Percentiles rank a stretch among this genome's conserved stretches.
Conservation (phyloP, 2,888 invertebrate species). For the Pachliopta kotzebuea region DNA sequence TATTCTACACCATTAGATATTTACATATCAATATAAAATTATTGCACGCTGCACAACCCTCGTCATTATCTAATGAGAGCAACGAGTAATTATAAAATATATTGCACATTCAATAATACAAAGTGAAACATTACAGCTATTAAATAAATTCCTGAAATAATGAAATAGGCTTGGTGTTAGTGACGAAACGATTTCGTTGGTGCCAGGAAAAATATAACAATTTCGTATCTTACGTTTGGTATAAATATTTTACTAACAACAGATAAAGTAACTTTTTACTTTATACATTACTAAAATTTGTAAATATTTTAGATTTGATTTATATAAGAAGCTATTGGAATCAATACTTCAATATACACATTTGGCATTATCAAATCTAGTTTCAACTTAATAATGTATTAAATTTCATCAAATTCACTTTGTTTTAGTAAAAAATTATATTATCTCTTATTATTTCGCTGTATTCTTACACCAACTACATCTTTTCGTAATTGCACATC, state of each 20-base stretch:
- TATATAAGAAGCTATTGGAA: background rate
- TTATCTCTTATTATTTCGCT: background rate
- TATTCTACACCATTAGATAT: slow-evolving; percentile 27
- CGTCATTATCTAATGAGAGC: slow-evolving; percentile 14
- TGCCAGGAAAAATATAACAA: slow-evolving; percentile 2
- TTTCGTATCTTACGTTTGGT: background rate
- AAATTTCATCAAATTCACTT: background rate
- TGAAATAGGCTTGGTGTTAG: background rate
- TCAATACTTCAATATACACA: background rate
- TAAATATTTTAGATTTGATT: background rate
- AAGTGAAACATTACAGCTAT: slow-evolving; percentile 8
- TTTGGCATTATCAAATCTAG: background rate
- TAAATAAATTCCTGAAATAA: background rate
- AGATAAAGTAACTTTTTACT: background rate
- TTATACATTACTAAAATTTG: background rate
- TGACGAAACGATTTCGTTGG: slow-evolving; percentile 22
- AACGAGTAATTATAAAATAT: slow-evolving; percentile 15
- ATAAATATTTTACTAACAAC: background rate
- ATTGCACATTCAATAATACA: slow-evolving; percentile 29
- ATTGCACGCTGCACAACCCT: slow-evolving; percentile 26
- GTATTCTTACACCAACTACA: background rate
- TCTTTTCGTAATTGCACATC: slow-evolving; percentile 35
- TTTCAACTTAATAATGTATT: background rate
- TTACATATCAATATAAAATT: slow-evolving; percentile 25
- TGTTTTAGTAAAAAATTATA: background rate